These are phyloP conservation scores for Camponotus vicinus DNA, from an alignment of 1,140 invertebrate species.

Conservation along the genomic window DNA sequence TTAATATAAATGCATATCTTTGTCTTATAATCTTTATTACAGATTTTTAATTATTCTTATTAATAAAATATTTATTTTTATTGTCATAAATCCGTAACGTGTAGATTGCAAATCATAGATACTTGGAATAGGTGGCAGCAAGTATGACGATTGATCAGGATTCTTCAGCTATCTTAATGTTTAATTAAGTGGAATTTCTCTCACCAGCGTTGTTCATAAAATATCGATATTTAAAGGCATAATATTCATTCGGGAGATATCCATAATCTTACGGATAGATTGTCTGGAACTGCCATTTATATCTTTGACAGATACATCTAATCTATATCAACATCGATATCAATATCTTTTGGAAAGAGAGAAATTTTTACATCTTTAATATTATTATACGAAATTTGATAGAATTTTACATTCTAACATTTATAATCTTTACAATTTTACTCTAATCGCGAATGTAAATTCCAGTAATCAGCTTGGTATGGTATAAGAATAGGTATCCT, in stretches of 20 bases:
- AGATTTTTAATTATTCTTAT: background rate
- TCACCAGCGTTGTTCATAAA: background rate
- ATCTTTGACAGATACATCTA: background rate
- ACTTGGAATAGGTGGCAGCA: background rate
- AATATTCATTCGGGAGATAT: background rate
- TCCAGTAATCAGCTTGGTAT: conserved; percentile 78
- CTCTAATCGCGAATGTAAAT: conserved; percentile 76
- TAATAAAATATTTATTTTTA: background rate
- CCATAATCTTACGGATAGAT: background rate
- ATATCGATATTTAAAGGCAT: background rate
- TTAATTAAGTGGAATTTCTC: conserved; percentile 32
- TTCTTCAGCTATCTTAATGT: conserved; percentile 24
- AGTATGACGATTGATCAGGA: conserved; percentile 25
- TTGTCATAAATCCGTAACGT: background rate
- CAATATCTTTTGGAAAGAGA: background rate
- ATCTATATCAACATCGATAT: background rate
- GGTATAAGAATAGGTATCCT: conserved; percentile 10
- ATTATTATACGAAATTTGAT: too few relatives aligned
- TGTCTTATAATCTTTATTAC: background rate
- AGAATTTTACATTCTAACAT: conserved; percentile 1
- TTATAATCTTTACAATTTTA: background rate
- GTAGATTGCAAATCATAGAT: conserved; percentile 7
- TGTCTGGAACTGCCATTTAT: conserved; percentile 27
- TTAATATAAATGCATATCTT: background rate
- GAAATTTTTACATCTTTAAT: background rate